phyloP scores from a whole-genome alignment of 2,888 invertebrate genomes.

The Stenodema calcarata region DNA sequence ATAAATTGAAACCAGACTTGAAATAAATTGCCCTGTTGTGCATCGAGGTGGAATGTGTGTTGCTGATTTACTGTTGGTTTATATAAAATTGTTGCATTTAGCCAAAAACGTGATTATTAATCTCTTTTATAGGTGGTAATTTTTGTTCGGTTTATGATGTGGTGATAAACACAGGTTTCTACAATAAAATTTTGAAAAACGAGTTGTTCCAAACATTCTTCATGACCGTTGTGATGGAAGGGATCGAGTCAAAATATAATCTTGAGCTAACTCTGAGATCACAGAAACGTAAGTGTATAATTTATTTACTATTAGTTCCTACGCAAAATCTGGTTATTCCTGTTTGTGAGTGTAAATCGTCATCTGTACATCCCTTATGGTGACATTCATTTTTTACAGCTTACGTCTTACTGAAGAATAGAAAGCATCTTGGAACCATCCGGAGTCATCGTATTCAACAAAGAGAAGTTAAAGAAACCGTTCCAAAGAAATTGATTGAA shows the following conservation, averaged over 20 bases:
- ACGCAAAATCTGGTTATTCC: too few species aligned
- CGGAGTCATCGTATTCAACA: constrained; percentile 73
- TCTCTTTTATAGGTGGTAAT: constrained; percentile 68
- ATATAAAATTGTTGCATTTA: too few species aligned
- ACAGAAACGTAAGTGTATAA: constrained; percentile 48
- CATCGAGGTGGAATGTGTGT: too few species aligned
- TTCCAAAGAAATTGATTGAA: constrained; percentile 39
- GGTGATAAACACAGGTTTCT: constrained; percentile 80
- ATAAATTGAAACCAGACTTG: too few species aligned
- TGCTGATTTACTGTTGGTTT: too few species aligned
- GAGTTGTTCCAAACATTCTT: constrained; percentile 80
- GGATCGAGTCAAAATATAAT: constrained; percentile 78
- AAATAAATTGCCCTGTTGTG: too few species aligned
- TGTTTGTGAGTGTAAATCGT: too few species aligned
- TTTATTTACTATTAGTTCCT: too few species aligned
- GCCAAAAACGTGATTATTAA: too few species aligned
- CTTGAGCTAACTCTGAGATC: constrained; percentile 70
- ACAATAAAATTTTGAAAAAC: constrained; percentile 74
- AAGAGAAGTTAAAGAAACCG: not conserved
- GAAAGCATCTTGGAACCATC: constrained; percentile 75
- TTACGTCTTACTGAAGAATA: constrained; percentile 74
- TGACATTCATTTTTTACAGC: constrained; percentile 60
- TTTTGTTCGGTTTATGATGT: constrained; percentile 82
- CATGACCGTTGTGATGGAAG: constrained; percentile 80
- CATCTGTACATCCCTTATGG: too few species aligned